Base-by-base conservation (phyloP, 1,140 invertebrate genomes). In the Pissodes strobi region DNA sequence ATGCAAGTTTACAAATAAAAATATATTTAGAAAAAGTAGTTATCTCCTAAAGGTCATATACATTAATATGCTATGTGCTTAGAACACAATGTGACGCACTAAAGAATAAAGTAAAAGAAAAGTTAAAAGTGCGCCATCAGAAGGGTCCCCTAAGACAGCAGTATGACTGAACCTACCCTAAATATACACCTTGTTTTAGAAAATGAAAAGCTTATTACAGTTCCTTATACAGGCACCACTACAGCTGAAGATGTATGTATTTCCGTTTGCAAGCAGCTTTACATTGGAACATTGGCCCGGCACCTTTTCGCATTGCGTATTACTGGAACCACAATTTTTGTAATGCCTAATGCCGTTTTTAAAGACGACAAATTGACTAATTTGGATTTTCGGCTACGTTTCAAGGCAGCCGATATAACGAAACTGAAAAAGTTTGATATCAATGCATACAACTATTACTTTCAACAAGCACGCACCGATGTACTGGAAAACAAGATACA, bases 381-480 rank as follows among this genome's bases (percentile, higher is more conserved):
- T 68, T 87, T 89, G 70, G 88, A 91, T 61, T 88, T 93, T 70
- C 83, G 91, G 53, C 82, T 94, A 63, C 82, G 92, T 64, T 93
- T 89, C 72, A 91, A 90, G 77, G 86, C 88, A 17, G 79, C 87
- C 0, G 83, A 80, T 69, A 73, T 92, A 39, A 79, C 82, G 23
- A 81, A 83, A 55, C 76, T 94, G 12, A 85, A 85, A 63, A 82
- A 83, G 55, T 78, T 89, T 30, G 92, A 94, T 80, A 67, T 78
- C 18, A 84, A 84, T 51, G 88, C 91, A 10, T 93, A 91, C 73
- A 84, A 92, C 71, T 95, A 93, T 79, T 90, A 89, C 75, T 95
- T 92, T 77, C 85, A 88, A 77, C 93, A 95, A 87, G 88, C 88
- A 23, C 81, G 90, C 30, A 82, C 84, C 72, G 92, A 94, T 83